Conservation (phyloP, 1,140 invertebrate genomes). For the Oppia nitens region DNA sequence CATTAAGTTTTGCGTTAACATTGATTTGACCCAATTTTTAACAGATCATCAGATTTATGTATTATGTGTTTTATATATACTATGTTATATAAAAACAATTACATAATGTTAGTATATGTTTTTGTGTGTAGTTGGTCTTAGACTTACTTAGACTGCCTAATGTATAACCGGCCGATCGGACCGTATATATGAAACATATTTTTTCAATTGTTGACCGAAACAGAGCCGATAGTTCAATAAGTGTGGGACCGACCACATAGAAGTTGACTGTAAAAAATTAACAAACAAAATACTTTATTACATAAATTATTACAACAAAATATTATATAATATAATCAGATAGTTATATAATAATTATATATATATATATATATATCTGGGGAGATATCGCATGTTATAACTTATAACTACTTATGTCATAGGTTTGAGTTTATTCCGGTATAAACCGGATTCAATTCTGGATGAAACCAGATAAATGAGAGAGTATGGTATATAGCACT, state of each 20-base stretch:
- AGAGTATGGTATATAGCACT: no score
- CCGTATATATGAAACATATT: slow-evolving; percentile 11
- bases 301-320: not conserved
- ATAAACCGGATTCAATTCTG: no score
- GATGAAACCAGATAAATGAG: no score
- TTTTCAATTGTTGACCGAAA: slow-evolving; percentile 7
- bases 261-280: slow-evolving; percentile 5
- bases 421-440: no score
- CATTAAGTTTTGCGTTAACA: no score
- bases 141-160: slow-evolving; percentile 6
- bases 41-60: no score
- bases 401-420: no score
- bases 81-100: not conserved
- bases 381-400: no score
- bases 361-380: no score
- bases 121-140: not conserved
- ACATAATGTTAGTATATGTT: not conserved
- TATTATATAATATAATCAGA: not conserved
- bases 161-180: slow-evolving; percentile 10
- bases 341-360: not conserved
- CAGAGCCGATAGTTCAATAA: slow-evolving; percentile 8
- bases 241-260: slow-evolving; percentile 12
- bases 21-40: no score
- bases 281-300: not conserved
- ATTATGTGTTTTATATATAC: no score